These are phyloP conservation scores for Lithophane ornitopus DNA, from an alignment of 2,888 invertebrate genomes.

Conservation along the genomic window DNA sequence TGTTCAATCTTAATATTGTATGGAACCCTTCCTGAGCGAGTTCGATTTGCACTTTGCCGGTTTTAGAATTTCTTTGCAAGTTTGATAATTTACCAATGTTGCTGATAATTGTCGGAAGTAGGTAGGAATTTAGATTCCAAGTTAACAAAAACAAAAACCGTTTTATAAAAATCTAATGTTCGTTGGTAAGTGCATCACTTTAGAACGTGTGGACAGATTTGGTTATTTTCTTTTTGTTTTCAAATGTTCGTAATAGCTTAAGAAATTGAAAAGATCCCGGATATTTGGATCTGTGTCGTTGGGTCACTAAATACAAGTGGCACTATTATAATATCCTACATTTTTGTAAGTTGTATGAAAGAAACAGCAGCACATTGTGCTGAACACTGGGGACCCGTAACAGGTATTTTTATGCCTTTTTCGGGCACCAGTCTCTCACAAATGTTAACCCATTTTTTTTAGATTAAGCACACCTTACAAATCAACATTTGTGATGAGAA, in stretches of 20 bases:
- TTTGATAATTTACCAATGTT: not conserved
- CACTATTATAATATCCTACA: not conserved
- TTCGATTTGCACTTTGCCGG: too few relatives aligned
- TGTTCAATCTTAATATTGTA: too few relatives aligned
- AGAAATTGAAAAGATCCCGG: not conserved
- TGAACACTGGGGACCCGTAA: too few relatives aligned
- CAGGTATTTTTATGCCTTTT: too few relatives aligned
- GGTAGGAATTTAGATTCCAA: too few relatives aligned
- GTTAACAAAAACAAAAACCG: not conserved
- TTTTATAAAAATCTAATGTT: not conserved
- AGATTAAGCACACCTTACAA: too few relatives aligned
- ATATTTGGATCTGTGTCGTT: not conserved
- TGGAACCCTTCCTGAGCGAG: too few relatives aligned
- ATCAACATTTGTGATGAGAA: too few relatives aligned
- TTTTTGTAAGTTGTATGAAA: constrained; percentile 1
- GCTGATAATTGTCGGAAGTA: too few relatives aligned
- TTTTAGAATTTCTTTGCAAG: not conserved
- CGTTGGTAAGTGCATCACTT: not conserved
- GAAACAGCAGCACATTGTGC: not conserved
- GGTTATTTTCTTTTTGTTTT: not conserved
- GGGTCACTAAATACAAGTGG: constrained; percentile 14
- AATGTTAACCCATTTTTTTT: too few relatives aligned
- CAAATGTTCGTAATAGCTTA: too few relatives aligned
- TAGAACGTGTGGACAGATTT: not conserved
- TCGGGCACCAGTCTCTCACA: too few relatives aligned